A percentile compares a stretch with the other conserved stretches of the same genome.
Conservation (phyloP, 2,797 vertebrate genomes). For the Hypotaenidia okinawae region DNA sequence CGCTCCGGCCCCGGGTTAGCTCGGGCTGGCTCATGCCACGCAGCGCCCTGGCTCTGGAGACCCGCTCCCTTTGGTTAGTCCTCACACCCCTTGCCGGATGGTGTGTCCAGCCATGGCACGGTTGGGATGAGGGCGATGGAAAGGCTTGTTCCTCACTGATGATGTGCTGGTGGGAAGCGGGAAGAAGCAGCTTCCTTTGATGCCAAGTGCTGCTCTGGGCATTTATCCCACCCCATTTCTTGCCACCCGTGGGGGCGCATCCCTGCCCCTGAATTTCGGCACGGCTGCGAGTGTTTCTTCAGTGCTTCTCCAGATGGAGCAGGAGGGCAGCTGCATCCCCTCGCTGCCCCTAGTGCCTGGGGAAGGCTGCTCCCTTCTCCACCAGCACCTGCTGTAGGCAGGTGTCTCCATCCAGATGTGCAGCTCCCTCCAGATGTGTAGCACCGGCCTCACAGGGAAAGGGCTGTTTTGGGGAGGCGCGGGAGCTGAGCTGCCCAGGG, state of each 20-base stretch:
- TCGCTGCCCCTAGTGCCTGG: accelerated
- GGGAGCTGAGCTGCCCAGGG: neutral
- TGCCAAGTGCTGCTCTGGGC: accelerated
- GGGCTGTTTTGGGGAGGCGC: neutral
- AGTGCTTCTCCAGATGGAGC: neutral
- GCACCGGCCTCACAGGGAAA: neutral
- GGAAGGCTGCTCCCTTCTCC: neutral
- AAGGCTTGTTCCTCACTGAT: accelerated
- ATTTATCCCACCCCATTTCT: neutral
- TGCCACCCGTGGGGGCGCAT: accelerated
- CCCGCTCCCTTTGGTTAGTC: neutral
- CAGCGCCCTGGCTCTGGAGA: neutral
- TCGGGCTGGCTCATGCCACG: neutral
- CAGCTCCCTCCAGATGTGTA: neutral
- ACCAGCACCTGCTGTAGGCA: neutral
- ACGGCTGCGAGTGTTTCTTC: too few species aligned
- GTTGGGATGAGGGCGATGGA: neutral
- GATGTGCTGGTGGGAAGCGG: neutral
- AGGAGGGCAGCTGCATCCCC: neutral
- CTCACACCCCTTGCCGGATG: neutral
- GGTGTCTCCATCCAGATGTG: neutral
- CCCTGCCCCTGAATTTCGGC: neutral
- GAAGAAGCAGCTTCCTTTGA: neutral
- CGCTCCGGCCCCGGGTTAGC: neutral
- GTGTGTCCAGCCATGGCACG: accelerated